Evolutionary conservation across 2,113 vertebrate genomes (phyloP).

Genomic region (Elephantulus edwardii): DNA sequence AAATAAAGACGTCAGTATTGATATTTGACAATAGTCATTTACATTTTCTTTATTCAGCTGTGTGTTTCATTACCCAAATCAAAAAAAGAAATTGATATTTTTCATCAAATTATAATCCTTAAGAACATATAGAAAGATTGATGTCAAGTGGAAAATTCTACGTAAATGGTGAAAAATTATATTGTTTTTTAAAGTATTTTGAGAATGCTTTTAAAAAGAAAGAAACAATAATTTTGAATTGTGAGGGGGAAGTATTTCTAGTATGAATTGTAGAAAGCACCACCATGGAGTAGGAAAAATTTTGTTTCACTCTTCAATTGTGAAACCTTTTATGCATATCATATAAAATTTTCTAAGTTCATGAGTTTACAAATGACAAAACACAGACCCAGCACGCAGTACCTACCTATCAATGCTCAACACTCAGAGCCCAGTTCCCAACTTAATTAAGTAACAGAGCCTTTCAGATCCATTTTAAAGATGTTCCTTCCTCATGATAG

Average conservation of each 20-base stretch:
- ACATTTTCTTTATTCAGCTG: not conserved
- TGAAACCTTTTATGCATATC: not conserved
- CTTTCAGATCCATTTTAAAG: not conserved
- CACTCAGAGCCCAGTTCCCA: not conserved
- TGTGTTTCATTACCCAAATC: slow-evolving; percentile 13
- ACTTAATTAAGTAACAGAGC: not conserved
- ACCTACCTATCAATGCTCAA: not conserved
- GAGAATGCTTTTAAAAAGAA: not conserved
- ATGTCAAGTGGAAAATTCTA: not conserved
- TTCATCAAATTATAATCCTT: not conserved
- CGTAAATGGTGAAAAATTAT: not conserved
- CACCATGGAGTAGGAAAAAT: not conserved
- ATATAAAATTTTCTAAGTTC: not conserved
- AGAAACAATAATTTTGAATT: not conserved
- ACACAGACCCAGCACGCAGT: not conserved
- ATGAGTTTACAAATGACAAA: not conserved
- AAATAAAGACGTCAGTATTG: slow-evolving; percentile 25
- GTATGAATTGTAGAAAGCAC: not conserved
- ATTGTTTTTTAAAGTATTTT: slow-evolving; percentile 13
- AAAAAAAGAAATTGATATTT: slow-evolving; percentile 6
- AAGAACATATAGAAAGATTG: not conserved
- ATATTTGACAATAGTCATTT: slow-evolving; percentile 16
- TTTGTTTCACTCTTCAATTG: slow-evolving; percentile 8
- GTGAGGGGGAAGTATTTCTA: not conserved
- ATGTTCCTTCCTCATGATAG: not conserved